phyloP scores from a whole-genome alignment of 1,140 invertebrate species.

The Diuraphis noxia region DNA sequence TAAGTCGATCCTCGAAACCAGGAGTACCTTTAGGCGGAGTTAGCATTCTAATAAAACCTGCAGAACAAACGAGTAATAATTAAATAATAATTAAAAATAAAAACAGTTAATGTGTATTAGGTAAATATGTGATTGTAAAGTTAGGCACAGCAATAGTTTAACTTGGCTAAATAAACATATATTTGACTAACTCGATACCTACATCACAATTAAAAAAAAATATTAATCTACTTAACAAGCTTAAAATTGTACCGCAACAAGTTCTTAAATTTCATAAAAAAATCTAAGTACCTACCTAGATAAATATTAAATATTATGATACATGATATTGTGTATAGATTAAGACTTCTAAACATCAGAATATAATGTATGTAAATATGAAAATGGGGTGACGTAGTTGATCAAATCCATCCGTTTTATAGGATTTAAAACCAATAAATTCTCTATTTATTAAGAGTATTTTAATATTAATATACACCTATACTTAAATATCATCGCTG shows the following conservation, averaged over 20 bases:
- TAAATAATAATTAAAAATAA: neutral
- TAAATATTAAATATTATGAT: no score
- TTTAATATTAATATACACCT: neutral
- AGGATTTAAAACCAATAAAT: neutral
- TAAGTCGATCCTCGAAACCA: constrained; percentile 53
- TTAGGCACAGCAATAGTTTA: neutral
- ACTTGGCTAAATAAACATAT: neutral
- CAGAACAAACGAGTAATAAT: neutral
- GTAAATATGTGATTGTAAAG: neutral
- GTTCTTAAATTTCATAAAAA: neutral
- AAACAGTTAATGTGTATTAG: neutral
- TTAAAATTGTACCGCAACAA: neutral
- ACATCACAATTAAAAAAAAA: neutral
- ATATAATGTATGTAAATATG: neutral
- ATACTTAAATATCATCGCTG: neutral
- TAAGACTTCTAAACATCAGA: neutral
- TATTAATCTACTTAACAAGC: neutral
- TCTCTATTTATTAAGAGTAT: neutral
- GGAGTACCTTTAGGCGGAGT: constrained; percentile 53
- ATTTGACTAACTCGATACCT: neutral
- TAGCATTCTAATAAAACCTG: constrained; percentile 55
- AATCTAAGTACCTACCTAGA: neutral
- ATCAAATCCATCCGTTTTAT: neutral
- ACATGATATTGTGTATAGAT: neutral
- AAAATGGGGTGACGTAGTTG: neutral